Conservation (phyloP, 2,888 invertebrate species). For the Drosophila emarginata region DNA sequence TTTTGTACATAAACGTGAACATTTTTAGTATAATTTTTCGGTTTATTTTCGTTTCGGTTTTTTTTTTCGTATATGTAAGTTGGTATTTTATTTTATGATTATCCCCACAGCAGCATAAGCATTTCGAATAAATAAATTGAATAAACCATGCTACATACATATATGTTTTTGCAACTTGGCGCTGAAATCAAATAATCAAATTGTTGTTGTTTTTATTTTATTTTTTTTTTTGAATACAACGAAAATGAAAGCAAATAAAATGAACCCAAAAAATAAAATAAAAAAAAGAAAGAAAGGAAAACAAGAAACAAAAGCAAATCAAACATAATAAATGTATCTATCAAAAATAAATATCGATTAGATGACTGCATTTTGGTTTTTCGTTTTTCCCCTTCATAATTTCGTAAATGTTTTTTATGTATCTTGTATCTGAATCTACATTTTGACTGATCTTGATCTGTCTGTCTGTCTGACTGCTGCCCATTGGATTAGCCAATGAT, state of each 20-base stretch:
- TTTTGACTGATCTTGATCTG: slow-evolving; percentile 6
- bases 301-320: slow-evolving; percentile 37
- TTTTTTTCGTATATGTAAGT: slow-evolving; percentile 16
- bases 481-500: slow-evolving; percentile 31
- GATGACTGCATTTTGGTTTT: slow-evolving; percentile 10
- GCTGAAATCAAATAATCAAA: slow-evolving; percentile 79
- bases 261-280: slow-evolving; percentile 23
- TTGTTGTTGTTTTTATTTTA: background rate
- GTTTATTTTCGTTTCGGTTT: slow-evolving; percentile 44
- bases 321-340: background rate
- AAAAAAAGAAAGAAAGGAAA: slow-evolving; percentile 31
- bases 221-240: slow-evolving; percentile 26
- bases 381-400: background rate
- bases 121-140: slow-evolving; percentile 58
- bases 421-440: background rate
- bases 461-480: slow-evolving; percentile 7
- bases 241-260: slow-evolving; percentile 48
- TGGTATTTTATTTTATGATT: slow-evolving; percentile 19
- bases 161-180: slow-evolving; percentile 78
- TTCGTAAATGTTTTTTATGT: slow-evolving; percentile 8
- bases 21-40: slow-evolving; percentile 21
- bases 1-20: slow-evolving; percentile 23
- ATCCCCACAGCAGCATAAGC: slow-evolving; percentile 16
- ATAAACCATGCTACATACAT: slow-evolving; percentile 34
- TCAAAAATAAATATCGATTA: slow-evolving; percentile 13